Evolutionary conservation across 2,797 vertebrate genomes (phyloP), one percentile per base, ranked within the genome.

Genomic region (Petrocephalus sullivani): DNA sequence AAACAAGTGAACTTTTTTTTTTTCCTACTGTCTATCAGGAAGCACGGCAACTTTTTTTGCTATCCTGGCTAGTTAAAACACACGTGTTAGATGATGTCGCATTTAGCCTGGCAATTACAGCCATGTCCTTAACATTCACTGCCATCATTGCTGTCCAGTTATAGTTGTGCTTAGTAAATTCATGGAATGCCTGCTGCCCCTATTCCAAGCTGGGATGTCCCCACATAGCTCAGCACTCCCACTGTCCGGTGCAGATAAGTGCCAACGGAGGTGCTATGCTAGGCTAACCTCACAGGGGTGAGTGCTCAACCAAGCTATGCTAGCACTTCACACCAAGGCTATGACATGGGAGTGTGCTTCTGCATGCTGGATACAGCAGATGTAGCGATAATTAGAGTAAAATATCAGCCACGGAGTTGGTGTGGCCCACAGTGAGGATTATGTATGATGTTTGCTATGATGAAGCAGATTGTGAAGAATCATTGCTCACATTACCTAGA

Each of bases 1-100:
- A 93, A 94, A 94, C 94, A 94, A n/a, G 46, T 90, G 89, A 67
- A 86, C 41, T 87, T 81, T 61, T 78, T 61, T 78, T 53, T 87
- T 81, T 28, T 23, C 21, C n/a, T 54, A 19, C 67, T 78, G 19
- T 85, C 87, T 83, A 14, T 61, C 67, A 88, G 89, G 89, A 89
- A 89, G 87, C 51, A 64, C 41, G 87, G 67, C 37, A 53, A n/a
- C 21, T 37, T n/a, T 86, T 28, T 87, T 86, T 37, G 37, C 46
- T 37, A 51, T 58, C 19, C 12, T 85, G n/a, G 67, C 60, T 88
- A 57, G 85, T 41, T 71, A 71, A 85, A 88, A 75, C 61, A 56
- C 41, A 84, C 8, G 28, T 71, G 28, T 33, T 33, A 37, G 23
- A 12, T 71, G 60, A 37, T 16, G 4, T 53, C 4, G 58, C 12